Base-by-base conservation (phyloP, 2,797 vertebrate species). In the Melanotaenia nigrans region DNA sequence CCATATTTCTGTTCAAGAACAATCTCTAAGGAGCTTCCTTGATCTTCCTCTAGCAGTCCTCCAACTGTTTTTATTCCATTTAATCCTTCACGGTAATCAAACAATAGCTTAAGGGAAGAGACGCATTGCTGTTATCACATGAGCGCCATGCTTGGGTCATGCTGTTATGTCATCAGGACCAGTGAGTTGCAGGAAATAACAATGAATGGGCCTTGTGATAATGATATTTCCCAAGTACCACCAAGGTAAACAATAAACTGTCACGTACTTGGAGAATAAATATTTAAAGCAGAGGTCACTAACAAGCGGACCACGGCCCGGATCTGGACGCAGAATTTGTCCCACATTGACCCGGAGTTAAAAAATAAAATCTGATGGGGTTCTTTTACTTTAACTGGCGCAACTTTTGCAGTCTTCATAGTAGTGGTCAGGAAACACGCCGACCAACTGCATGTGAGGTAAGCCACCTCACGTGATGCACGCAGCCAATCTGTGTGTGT, bases 51-150 rank as follows among this genome's bases (percentile, higher is more conserved):
- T 16, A 28, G 25, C 18, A 14, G 14, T 55, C 13, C 5, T 16
- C 14, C 24, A 55, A 55, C 53, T 54, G 47, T 49, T 45, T 49
- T 49, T 24, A 55, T 55, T 25, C 25, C 24, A 7, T 55, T 28
- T 55, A 30, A 55, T 55, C 53, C 53, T 6, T 55, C 53, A 16
- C 11, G 30, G 13, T 55, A 11, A 55, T 55, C 25, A 24, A 51
- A 51, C 49, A 55, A 55, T 55, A 55, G 53, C 53, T 55, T 14
- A 14, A 55, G 53, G 25, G 10, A 55, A 55, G 22, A 55, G 14
- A 24, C 53, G 16, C 9, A 10, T 24, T 2, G 10, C 22, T n/a
- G 22, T 55, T 55, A 55, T 54, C 53, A 28, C 12, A 54, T 54
- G 53, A 25, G 22, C 49, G 25, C 24, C 51, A 54, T 25, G 13